Conservation (phyloP, 2,113 vertebrate species). For the sheep (Ovis aries) region DNA sequence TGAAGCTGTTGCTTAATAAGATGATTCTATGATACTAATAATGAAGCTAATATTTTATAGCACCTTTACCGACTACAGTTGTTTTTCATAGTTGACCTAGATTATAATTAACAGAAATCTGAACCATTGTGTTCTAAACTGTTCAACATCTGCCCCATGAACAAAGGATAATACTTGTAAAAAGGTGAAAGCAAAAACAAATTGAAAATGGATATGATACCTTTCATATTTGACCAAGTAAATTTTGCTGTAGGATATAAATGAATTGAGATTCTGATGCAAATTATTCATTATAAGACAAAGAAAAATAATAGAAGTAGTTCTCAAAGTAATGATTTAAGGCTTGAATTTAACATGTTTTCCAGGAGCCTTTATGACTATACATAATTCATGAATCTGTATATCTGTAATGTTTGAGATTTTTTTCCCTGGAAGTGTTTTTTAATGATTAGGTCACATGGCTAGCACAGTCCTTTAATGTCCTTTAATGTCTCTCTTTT, state of each 20-base stretch:
- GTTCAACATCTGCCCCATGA: background rate
- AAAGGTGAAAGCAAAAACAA: constrained; percentile 2
- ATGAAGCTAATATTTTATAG: background rate
- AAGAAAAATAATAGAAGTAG: constrained; percentile 68
- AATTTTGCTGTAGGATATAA: constrained; percentile 44
- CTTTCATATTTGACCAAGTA: constrained; percentile 14
- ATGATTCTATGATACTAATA: background rate
- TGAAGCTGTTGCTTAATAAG: background rate
- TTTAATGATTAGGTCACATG: constrained; percentile 75
- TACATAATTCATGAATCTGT: constrained; percentile 79
- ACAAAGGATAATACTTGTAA: background rate
- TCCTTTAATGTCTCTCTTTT: constrained; percentile 73
- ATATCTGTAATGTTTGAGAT: constrained; percentile 68
- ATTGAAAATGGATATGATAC: background rate
- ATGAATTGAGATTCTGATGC: constrained; percentile 36
- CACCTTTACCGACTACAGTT: background rate
- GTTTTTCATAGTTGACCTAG: background rate
- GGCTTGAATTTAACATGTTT: constrained; percentile 68
- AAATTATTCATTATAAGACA: constrained; percentile 72
- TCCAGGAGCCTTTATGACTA: constrained; percentile 48
- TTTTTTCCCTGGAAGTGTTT: constrained; percentile 68
- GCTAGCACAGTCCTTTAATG: constrained; percentile 74
- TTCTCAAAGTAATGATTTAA: constrained; percentile 68
- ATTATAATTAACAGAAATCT: background rate
- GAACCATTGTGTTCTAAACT: background rate